Evolutionary conservation across 2,797 vertebrate genomes (phyloP).

Genomic region (Podarcis siculus): DNA sequence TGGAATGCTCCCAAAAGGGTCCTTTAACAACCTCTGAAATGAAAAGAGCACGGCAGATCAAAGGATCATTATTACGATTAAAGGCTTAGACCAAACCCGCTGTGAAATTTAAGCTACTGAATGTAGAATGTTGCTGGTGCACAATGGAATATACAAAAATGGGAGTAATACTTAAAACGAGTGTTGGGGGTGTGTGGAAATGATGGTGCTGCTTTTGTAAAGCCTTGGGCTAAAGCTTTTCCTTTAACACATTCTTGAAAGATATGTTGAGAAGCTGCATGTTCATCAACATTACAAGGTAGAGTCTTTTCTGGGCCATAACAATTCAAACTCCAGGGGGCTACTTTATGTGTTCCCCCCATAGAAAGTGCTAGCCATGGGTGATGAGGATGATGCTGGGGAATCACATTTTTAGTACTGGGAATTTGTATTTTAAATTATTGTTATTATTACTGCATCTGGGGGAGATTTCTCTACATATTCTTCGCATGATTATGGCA

Average conservation of each 20-base stretch:
- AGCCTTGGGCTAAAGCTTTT: not conserved
- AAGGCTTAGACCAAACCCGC: constrained; percentile 75
- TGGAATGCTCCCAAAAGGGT: constrained; percentile 75
- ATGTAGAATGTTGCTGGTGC: constrained; percentile 66
- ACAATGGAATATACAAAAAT: constrained; percentile 61
- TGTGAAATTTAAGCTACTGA: constrained; percentile 74
- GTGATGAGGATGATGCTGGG: no score
- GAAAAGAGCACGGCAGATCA: constrained; percentile 72
- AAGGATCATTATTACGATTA: constrained; percentile 81
- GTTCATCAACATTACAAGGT: not conserved
- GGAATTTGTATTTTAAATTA: no score
- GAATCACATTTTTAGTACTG: no score
- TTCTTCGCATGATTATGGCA: no score
- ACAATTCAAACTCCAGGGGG: not conserved
- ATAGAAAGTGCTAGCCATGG: not conserved
- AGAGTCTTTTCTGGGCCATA: not conserved
- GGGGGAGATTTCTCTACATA: no score
- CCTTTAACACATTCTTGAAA: not conserved
- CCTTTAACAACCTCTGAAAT: constrained; percentile 75
- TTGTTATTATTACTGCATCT: no score
- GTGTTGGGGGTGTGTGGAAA: not conserved
- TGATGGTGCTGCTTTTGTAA: not conserved
- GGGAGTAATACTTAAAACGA: constrained; percentile 57
- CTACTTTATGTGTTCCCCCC: not conserved
- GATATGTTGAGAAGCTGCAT: not conserved